Evolutionary conservation across 2,888 invertebrate species (phyloP).

Genomic region (Diabrotica balteata): DNA sequence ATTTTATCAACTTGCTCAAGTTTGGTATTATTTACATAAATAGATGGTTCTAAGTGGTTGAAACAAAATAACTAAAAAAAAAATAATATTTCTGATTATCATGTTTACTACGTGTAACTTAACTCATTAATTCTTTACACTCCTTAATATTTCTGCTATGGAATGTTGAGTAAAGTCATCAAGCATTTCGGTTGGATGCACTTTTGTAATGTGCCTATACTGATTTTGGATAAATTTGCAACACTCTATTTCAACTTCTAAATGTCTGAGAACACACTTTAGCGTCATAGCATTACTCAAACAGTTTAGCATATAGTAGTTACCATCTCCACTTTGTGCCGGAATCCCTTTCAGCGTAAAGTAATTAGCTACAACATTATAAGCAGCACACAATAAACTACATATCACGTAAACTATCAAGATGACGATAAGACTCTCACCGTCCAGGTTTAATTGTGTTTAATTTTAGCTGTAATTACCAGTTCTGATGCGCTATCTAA

Average conservation of each 20-base stretch:
- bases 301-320: constrained; percentile 5
- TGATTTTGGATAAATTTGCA: not conserved
- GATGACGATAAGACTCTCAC: constrained; percentile 5
- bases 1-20: too few relatives aligned
- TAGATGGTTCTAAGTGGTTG: too few relatives aligned
- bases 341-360: constrained; percentile 5
- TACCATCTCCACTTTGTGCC: not conserved
- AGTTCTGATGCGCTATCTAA: constrained; percentile 7
- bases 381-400: constrained; percentile 3
- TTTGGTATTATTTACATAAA: too few relatives aligned
- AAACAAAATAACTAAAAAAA: too few relatives aligned
- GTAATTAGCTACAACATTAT: constrained; percentile 12
- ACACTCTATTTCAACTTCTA: not conserved
- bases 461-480: constrained; percentile 12
- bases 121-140: too few relatives aligned
- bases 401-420: constrained; percentile 18
- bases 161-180: too few relatives aligned
- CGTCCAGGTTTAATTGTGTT: constrained; percentile 15
- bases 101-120: too few relatives aligned
- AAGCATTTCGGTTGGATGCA: too few relatives aligned
- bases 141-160: too few relatives aligned
- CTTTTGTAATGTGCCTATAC: not conserved
- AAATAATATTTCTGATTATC: too few relatives aligned
- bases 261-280: not conserved
- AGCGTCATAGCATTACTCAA: constrained; percentile 10